These are phyloP conservation scores for Neogobius melanostomus DNA, from an alignment of 2,113 vertebrate species.

Conservation along the genomic window DNA sequence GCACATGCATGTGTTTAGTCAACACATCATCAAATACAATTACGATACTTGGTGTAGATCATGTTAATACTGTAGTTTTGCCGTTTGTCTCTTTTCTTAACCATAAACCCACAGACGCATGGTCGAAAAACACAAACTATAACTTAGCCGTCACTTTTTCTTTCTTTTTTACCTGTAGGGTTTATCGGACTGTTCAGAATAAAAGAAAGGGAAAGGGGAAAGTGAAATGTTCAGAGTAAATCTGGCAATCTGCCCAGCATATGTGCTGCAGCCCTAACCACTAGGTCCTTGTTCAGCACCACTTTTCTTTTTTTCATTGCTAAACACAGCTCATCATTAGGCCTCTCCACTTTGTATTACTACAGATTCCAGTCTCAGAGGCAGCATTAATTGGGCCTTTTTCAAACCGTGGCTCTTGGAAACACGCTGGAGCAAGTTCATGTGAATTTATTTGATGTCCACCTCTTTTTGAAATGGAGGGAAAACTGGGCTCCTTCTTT, in stretches of 20 bases:
- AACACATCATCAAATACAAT: background rate
- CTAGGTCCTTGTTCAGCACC: no score
- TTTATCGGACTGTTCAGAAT: background rate
- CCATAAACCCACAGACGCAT: no score
- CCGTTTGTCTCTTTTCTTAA: conserved; percentile 6
- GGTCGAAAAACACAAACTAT: no score
- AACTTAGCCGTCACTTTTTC: no score
- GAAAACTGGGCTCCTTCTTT: conserved; percentile 66
- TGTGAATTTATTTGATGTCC: conserved; percentile 79
- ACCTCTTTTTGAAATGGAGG: conserved; percentile 67
- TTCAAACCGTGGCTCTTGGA: conserved; percentile 64
- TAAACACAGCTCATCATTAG: conserved; percentile 56
- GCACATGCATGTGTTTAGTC: background rate
- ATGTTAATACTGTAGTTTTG: background rate
- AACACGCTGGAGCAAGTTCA: conserved; percentile 72
- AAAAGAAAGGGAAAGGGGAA: conserved; percentile 37
- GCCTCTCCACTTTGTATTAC: conserved; percentile 66
- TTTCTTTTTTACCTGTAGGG: no score
- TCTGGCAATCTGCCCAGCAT: no score
- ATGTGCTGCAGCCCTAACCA: no score
- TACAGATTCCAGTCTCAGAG: conserved; percentile 58
- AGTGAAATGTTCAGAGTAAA: no score
- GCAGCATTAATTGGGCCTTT: conserved; percentile 73
- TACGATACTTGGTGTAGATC: background rate
- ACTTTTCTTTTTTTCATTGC: conserved; percentile 6